Conservation (phyloP, 2,797 vertebrate genomes). For the Eremophila alpestris region DNA sequence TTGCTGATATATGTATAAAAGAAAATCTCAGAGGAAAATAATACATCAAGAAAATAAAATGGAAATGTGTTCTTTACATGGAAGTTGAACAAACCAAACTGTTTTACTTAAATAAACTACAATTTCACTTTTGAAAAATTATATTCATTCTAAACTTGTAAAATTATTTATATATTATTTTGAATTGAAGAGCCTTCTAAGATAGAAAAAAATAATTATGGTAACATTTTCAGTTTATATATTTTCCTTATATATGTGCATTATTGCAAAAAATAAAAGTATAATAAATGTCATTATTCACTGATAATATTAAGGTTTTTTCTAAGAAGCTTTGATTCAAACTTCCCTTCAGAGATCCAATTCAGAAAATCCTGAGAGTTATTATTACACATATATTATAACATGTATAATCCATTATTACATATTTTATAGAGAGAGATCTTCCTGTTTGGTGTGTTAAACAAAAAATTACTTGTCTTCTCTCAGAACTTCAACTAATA, state of each 20-base stretch:
- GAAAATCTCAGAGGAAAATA: not conserved
- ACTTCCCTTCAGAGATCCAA: not conserved
- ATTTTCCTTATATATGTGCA: not conserved
- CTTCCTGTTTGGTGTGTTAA: not conserved
- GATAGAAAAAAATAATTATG: not conserved
- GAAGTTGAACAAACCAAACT: not conserved
- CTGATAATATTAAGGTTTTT: not conserved
- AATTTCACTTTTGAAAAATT: not conserved
- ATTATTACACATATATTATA: not conserved
- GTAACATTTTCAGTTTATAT: not conserved
- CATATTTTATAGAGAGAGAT: not conserved
- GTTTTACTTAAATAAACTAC: not conserved
- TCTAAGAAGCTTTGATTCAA: not conserved
- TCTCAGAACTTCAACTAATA: not conserved
- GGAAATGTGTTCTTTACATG: accelerated
- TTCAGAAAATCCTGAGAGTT: not conserved
- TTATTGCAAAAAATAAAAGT: not conserved
- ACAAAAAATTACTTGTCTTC: not conserved
- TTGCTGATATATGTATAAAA: not conserved
- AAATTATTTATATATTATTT: not conserved
- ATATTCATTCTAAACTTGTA: not conserved
- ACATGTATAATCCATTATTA: not conserved
- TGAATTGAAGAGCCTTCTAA: not conserved
- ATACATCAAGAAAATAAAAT: not conserved
- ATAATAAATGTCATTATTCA: not conserved